Conservation (phyloP, 2,113 vertebrate species). For the Pseudopipra pipra region DNA sequence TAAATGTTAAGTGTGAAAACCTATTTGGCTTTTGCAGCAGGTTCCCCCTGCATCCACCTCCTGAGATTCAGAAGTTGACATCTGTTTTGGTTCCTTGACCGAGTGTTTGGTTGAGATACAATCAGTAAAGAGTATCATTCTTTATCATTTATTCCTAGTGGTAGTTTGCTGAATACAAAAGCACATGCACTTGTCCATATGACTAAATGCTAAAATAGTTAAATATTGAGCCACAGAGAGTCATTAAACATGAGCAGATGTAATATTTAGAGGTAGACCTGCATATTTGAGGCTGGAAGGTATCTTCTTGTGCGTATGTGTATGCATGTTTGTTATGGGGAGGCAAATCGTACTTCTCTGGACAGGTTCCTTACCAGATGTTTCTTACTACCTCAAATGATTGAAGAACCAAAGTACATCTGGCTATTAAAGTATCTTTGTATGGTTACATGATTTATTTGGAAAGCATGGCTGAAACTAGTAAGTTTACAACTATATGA, state of each 20-base stretch:
- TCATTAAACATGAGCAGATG: slow-evolving; percentile 41
- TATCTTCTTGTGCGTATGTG: neutral
- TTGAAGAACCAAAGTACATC: slow-evolving; percentile 60
- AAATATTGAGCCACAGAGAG: slow-evolving; percentile 45
- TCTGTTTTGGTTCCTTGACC: slow-evolving; percentile 34
- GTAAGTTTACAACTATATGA: slow-evolving; percentile 27
- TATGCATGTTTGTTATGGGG: neutral
- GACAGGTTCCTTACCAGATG: slow-evolving; percentile 72
- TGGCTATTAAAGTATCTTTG: slow-evolving; percentile 71
- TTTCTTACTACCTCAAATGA: slow-evolving; percentile 65
- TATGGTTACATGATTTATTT: slow-evolving; percentile 65
- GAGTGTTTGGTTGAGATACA: neutral
- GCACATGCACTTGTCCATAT: slow-evolving; percentile 19
- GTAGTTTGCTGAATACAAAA: slow-evolving; percentile 44
- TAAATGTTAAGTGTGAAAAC: slow-evolving; percentile 19
- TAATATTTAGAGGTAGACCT: neutral
- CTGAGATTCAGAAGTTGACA: slow-evolving; percentile 55
- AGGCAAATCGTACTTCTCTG: slow-evolving; percentile 47
- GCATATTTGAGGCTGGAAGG: slow-evolving; percentile 45
- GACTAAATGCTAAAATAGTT: slow-evolving; percentile 43
- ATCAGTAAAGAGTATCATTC: neutral
- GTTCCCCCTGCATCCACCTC: neutral
- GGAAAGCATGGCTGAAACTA: slow-evolving; percentile 33
- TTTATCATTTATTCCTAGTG: slow-evolving; percentile 46
- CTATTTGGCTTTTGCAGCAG: slow-evolving; percentile 11